These are phyloP conservation scores for Ganaspis sp. DNA, from an alignment of 1,140 invertebrate species.

Conservation along the genomic window DNA sequence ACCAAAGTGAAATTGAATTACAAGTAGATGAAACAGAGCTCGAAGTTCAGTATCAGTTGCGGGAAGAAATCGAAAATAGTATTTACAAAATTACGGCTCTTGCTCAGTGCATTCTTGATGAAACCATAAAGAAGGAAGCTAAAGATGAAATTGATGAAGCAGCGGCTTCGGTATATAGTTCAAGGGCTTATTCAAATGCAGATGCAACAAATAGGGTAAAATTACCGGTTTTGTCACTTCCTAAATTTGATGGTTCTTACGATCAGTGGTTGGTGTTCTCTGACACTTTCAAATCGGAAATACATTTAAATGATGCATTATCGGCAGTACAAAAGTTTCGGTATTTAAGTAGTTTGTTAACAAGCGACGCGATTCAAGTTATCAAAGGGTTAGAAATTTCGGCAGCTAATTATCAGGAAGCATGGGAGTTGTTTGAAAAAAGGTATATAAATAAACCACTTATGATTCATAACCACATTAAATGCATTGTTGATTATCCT, in stretches of 20 bases:
- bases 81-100: conserved; percentile 23
- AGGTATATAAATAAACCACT: conserved; percentile 57
- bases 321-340: conserved; percentile 42
- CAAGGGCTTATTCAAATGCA: not conserved
- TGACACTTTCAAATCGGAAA: conserved; percentile 40
- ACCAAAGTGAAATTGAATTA: too few species aligned
- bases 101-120: conserved; percentile 26
- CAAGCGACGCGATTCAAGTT: conserved; percentile 32
- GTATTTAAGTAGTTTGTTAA: conserved; percentile 38
- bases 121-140: not conserved
- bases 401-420: conserved; percentile 53
- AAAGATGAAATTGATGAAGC: not conserved
- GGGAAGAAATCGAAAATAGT: conserved; percentile 13
- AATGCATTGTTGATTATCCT: conserved; percentile 47
- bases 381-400: conserved; percentile 49
- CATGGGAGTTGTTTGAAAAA: conserved; percentile 52
- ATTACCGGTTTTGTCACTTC: conserved; percentile 41
- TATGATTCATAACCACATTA: conserved; percentile 50
- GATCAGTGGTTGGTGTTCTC: conserved; percentile 42
- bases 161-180: not conserved
- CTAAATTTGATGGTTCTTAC: conserved; percentile 42
- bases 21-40: too few species aligned
- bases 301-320: conserved; percentile 41
- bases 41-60: not conserved
- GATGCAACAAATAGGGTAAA: conserved; percentile 18